Conservation (phyloP, 2,888 invertebrate species). For the Eupithecia tripunctaria region DNA sequence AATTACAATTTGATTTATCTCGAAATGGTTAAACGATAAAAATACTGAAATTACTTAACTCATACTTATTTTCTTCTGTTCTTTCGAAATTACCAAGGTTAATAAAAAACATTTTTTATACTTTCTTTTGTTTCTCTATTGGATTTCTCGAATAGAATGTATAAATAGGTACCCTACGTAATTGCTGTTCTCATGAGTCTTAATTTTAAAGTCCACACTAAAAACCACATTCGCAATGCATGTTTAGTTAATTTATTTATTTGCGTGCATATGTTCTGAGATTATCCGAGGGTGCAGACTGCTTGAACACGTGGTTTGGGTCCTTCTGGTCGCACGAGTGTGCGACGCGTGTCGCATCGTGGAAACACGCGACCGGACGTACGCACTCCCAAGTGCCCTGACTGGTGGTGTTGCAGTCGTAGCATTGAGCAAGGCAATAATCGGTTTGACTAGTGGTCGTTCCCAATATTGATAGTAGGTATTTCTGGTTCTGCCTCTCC, state of each 20-base stretch:
- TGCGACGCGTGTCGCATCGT: constrained; percentile 25
- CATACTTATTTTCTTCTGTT: background rate
- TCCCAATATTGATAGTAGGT: background rate
- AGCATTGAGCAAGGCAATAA: background rate
- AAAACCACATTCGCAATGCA: constrained; percentile 50
- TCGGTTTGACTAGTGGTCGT: background rate
- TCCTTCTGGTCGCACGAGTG: constrained; percentile 52
- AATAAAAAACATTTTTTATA: background rate
- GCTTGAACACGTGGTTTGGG: constrained; percentile 46
- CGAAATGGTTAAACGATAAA: too few species aligned
- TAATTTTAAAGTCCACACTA: constrained; percentile 60
- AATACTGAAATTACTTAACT: too few species aligned
- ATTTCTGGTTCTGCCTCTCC: background rate
- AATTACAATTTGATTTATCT: background rate
- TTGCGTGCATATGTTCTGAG: constrained; percentile 73
- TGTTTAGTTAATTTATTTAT: constrained; percentile 81
- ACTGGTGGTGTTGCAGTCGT: constrained; percentile 52
- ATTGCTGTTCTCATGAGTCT: constrained; percentile 64
- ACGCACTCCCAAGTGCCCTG: constrained; percentile 69
- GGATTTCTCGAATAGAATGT: background rate
- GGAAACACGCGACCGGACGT: constrained; percentile 56
- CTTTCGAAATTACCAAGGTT: background rate
- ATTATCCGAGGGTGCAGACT: constrained; percentile 68
- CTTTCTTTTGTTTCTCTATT: background rate
- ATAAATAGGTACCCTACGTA: background rate